Evolutionary conservation across 2,797 vertebrate genomes (phyloP).

Genomic region (Mus caroli): DNA sequence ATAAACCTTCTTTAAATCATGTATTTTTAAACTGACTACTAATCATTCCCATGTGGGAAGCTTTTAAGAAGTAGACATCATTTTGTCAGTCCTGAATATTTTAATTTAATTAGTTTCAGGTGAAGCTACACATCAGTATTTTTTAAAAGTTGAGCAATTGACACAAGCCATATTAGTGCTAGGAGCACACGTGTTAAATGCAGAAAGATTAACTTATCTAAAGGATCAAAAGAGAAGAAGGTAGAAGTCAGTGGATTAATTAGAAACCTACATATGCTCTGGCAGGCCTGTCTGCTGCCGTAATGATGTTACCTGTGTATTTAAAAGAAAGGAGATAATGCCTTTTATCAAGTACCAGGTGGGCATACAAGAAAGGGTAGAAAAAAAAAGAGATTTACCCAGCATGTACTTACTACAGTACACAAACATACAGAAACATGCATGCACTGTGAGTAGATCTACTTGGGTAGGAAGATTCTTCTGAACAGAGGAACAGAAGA

Average conservation of each 20-base stretch:
- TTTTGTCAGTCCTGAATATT: background rate
- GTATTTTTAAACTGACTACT: background rate
- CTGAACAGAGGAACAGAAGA: background rate
- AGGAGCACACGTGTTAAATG: background rate
- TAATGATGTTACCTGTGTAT: background rate
- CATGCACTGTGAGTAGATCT: background rate
- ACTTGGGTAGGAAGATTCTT: background rate
- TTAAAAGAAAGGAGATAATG: background rate
- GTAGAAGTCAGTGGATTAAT: background rate
- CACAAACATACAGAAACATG: background rate
- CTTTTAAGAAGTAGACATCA: background rate
- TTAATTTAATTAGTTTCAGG: background rate
- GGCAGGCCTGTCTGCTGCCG: background rate
- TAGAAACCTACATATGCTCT: background rate
- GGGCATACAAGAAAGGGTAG: background rate
- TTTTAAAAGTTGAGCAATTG: background rate
- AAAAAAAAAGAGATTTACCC: background rate
- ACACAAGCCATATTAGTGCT: background rate
- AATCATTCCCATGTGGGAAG: background rate
- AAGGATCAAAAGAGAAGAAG: background rate
- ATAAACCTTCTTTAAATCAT: conserved; percentile 6
- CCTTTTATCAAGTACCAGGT: background rate
- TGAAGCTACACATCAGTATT: background rate
- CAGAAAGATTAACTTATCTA: background rate
- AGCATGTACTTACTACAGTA: background rate